phyloP scores from a whole-genome alignment of 2,113 vertebrate species.

The Pantherophis guttatus region DNA sequence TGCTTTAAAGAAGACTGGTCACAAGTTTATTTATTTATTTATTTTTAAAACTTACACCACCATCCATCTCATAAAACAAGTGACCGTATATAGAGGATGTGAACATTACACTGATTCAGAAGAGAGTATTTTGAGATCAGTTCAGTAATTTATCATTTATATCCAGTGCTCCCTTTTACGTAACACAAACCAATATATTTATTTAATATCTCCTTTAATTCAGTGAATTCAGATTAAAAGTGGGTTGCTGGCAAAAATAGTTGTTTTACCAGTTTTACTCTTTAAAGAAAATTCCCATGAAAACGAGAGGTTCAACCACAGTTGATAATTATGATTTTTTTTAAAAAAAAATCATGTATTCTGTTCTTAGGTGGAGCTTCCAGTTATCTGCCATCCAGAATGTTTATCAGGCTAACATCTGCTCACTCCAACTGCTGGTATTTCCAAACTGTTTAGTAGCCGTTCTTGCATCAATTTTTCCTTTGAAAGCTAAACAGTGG shows the following conservation, averaged over 20 bases:
- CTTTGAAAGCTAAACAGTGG: not conserved
- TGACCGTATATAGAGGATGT: not conserved
- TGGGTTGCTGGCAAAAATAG: not conserved
- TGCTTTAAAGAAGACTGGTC: not conserved
- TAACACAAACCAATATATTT: not conserved
- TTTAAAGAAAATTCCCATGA: not conserved
- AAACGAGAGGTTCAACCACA: not conserved
- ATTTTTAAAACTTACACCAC: not conserved
- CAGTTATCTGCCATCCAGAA: not conserved
- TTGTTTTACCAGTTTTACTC: not conserved
- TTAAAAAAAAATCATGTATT: not conserved
- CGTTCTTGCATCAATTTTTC: not conserved
- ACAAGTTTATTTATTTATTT: not conserved
- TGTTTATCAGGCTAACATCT: not conserved
- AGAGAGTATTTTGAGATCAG: not conserved
- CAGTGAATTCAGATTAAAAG: not conserved
- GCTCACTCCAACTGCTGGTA: not conserved
- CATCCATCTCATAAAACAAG: not conserved
- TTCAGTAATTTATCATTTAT: not conserved
- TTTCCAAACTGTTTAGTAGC: not conserved
- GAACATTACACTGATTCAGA: not conserved
- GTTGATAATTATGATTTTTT: not conserved
- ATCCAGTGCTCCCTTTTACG: not conserved
- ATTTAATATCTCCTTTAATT: not conserved
- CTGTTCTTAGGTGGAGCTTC: not conserved